Evolutionary conservation across 2,888 invertebrate genomes (phyloP).

Genomic region (Limenitis camilla): DNA sequence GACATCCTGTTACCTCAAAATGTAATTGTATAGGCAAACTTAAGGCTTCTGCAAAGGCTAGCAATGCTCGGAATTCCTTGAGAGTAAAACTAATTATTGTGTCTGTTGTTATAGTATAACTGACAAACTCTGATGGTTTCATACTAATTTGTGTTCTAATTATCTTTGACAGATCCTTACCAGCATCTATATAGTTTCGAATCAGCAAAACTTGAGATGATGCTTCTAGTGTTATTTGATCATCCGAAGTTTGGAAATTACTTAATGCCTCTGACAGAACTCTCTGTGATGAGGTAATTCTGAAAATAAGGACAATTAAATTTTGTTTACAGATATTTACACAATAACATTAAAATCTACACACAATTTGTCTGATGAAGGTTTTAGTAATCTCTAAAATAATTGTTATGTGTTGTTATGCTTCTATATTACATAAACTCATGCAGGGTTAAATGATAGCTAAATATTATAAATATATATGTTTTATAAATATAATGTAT

Average conservation of each 20-base stretch:
- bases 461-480: too few species aligned
- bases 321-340: neutral
- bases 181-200: constrained; percentile 85
- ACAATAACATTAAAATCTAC: neutral
- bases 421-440: too few species aligned
- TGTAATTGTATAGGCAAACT: constrained; percentile 79
- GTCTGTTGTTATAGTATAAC: constrained; percentile 77
- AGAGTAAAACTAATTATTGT: constrained; percentile 88
- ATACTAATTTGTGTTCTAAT: constrained; percentile 86
- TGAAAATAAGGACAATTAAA: constrained; percentile 29
- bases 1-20: constrained; percentile 86
- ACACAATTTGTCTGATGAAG: too few species aligned
- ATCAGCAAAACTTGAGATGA: constrained; percentile 77
- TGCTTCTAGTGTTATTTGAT: constrained; percentile 87
- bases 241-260: constrained; percentile 86
- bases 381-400: too few species aligned
- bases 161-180: constrained; percentile 77
- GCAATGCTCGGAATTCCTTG: constrained; percentile 86
- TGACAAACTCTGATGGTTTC: constrained; percentile 82
- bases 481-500: too few species aligned
- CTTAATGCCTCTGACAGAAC: constrained; percentile 82
- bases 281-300: constrained; percentile 76
- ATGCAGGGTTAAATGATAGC: too few species aligned
- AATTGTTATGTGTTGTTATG: too few species aligned
- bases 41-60: constrained; percentile 85